Evolutionary conservation across 53 echinoderm and acorn worm species (phyloP), one percentile per base, ranked within the genome.

Genomic region (Paracentrotus lividus): DNA sequence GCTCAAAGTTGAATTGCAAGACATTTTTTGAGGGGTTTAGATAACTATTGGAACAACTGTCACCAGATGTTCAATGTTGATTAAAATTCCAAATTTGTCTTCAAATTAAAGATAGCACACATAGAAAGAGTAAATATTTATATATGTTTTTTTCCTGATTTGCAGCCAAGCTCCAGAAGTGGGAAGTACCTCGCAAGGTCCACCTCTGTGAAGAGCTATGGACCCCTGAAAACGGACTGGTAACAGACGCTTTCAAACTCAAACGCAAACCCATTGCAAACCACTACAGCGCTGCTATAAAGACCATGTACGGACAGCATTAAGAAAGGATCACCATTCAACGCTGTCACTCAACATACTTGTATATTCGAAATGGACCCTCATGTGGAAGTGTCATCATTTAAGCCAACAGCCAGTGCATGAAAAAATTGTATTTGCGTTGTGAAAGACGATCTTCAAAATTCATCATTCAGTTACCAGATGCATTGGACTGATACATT

Each of bases 241-340:
- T 97, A 85, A 97, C 97, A 2, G 97, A 97, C 18, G 97, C 97
- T 31, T 97, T 97, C 94, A 97, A 97, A 86, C 94, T 97, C 52
- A 97, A 97, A 85, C 94, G 97, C 9, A 94, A 95, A 72, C 94
- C 95, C 29, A 93, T 97, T 0, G 65, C 95, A 18, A 66, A 92
- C 15, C 94, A 92, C 93, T 97, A 96, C 93, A 93, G 94, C 24
- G 75, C 84, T 8, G 94, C 90, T 31, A 92, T 97, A 77, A 93
- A 94, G 89, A 78, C 90, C 68, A 93, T 97, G 93, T 96, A 96
- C 52, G 95, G 95, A 38, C 77, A 29, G 2, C 59, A 69, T 53
- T 49, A 27, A 90, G 38, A 91, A 91, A 51, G 72, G 72, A 51
- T 91, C 75, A 91, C 91, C 91, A 75, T 27, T 51, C 84, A 27